These are phyloP conservation scores for Ischnus inquisitorius DNA, from an alignment of 2,888 invertebrate genomes.

Conservation along the genomic window DNA sequence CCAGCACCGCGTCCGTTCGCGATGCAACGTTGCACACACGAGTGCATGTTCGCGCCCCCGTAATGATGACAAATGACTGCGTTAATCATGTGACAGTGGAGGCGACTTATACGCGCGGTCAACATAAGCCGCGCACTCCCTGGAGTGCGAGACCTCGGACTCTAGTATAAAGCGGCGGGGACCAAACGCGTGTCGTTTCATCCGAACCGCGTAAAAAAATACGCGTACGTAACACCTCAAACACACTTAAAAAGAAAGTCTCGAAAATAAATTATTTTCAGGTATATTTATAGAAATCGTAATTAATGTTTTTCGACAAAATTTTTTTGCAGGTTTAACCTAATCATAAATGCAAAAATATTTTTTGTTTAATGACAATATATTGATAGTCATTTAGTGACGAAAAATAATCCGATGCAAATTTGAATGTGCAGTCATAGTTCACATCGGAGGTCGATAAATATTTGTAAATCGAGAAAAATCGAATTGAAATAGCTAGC, in stretches of 20 bases:
- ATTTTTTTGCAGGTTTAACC: too few species aligned
- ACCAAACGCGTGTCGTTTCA: conserved; percentile 20
- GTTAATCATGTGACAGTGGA: conserved; percentile 79
- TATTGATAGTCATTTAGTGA: too few species aligned
- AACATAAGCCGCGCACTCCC: conserved; percentile 42
- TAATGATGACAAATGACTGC: conserved; percentile 82
- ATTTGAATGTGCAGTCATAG: too few species aligned
- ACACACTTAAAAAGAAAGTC: neutral
- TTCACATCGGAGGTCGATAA: too few species aligned
- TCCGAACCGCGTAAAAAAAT: conserved; percentile 13
- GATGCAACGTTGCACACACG: conserved; percentile 45
- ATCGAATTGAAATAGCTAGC: neutral
- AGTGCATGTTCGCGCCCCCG: conserved; percentile 67
- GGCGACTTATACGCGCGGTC: conserved; percentile 71
- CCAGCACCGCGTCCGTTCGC: conserved; percentile 51
- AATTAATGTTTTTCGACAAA: neutral
- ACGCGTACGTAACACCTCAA: neutral
- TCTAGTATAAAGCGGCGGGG: neutral
- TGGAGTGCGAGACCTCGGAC: conserved; percentile 19
- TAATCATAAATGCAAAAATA: too few species aligned
- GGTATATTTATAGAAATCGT: neutral
- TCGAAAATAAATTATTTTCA: neutral
- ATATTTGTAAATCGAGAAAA: neutral
- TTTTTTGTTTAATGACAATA: too few species aligned
- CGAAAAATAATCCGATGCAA: too few species aligned